Base-by-base conservation (phyloP, 2,797 vertebrate species). In the Falco biarmicus region DNA sequence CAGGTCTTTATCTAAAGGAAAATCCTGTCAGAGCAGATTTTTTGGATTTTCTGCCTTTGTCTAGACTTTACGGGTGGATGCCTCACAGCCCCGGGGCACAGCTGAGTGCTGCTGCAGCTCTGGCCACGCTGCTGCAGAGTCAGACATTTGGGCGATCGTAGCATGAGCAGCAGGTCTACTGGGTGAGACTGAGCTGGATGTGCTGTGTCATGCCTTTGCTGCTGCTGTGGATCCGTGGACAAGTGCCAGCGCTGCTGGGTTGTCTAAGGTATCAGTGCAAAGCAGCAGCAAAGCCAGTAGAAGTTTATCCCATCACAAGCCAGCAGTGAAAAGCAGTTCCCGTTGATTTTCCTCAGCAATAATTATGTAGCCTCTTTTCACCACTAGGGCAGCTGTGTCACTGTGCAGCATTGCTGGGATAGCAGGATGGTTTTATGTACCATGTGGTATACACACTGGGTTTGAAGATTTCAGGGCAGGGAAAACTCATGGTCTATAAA, bases 11-110 rank as follows among this genome's bases (percentile, higher is more conserved):
- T 82, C 54, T 89, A 61, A 89, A 84, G 5, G 7, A 82, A 94
- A 90, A 93, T 84, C 77, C 84, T 32, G 78, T 47, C 43, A 15
- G 81, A 82, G 75, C 75, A 95, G 81, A 87, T 83, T 93, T 79
- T 90, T 87, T 47, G 78, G 81, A 82, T 94, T 94, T 96, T 95
- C 81, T 73, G 16, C 84, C 59, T 89, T 84, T 82, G 66, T 87
- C 87, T 84, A 83, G 81, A 84, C 66, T 92, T 94, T 13, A 51
- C 4, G 29, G 66, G 59, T 73, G 74, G 66, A 50, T 79, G 78
- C 50, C 37, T 84, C 3, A 0, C 54, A 79, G 77, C 79, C 88
- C 85, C 56, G 0, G 0, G 68, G 82, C 3, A 2, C 56, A 45
- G 65, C 64, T 26, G 77, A 74, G 53, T 2, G 3, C 4, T 5